Evolutionary conservation across 2,797 vertebrate species (phyloP).

Genomic region (Antrozous pallidus): DNA sequence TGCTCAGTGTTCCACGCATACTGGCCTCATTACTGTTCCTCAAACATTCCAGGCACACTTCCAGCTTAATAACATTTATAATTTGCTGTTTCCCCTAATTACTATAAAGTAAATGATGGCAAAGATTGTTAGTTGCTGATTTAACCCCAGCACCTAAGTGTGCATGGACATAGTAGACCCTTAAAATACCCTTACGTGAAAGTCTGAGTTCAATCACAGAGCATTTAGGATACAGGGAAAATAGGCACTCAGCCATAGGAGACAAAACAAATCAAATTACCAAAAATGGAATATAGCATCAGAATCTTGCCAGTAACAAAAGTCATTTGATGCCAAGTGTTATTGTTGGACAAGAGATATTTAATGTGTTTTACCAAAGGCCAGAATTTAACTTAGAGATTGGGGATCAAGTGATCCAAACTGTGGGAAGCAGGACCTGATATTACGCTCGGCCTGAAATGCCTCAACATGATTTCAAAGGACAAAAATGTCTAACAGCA

Average conservation of each 20-base stretch:
- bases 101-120: not conserved
- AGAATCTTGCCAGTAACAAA: not conserved
- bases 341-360: not conserved
- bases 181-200: not conserved
- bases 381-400: slow-evolving; percentile 9
- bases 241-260: not conserved
- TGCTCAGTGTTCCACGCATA: not conserved
- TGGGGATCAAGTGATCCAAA: not conserved
- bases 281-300: not conserved
- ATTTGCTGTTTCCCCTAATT: not conserved
- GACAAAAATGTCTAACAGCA: not conserved
- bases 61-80: not conserved
- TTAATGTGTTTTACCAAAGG: not conserved
- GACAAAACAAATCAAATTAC: not conserved
- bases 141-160: not conserved
- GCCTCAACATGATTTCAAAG: not conserved
- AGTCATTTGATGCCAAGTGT: not conserved
- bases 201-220: not conserved
- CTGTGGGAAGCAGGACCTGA: not conserved
- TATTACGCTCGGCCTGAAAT: slow-evolving; percentile 9
- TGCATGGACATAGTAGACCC: not conserved
- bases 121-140: not conserved
- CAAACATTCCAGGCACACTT: not conserved
- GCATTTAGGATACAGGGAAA: not conserved
- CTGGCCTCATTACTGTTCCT: not conserved